phyloP scores from a whole-genome alignment of 2,113 vertebrate species.

The Salvelinus namaycush region DNA sequence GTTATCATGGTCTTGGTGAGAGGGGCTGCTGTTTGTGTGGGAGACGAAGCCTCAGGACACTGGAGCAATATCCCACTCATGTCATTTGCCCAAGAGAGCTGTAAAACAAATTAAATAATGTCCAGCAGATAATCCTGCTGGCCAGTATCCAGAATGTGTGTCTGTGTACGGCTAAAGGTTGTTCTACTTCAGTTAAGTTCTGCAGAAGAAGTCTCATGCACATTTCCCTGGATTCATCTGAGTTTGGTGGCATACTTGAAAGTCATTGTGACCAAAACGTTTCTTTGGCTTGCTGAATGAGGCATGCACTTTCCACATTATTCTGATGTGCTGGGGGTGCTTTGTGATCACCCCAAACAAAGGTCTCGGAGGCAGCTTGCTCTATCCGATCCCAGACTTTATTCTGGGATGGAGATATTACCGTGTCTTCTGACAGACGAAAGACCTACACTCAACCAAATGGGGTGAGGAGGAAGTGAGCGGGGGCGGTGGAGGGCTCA shows the following conservation, averaged over 20 bases:
- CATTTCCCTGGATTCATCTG: constrained; percentile 54
- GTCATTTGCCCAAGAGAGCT: neutral
- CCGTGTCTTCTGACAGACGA: constrained; percentile 44
- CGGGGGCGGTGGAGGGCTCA: no score
- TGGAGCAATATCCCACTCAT: neutral
- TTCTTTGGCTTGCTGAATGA: constrained; percentile 51
- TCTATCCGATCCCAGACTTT: constrained; percentile 37
- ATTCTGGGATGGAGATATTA: constrained; percentile 32
- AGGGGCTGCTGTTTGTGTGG: neutral
- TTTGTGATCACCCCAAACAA: constrained; percentile 17
- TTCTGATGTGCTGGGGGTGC: constrained; percentile 35
- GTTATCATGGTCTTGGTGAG: neutral
- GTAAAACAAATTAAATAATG: neutral
- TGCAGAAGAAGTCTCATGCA: constrained; percentile 28
- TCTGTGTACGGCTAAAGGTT: neutral
- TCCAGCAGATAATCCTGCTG: constrained; percentile 1
- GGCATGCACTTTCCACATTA: constrained; percentile 50
- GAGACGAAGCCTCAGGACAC: neutral
- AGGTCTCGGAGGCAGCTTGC: constrained; percentile 22
- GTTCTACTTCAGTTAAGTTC: no score
- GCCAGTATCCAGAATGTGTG: neutral
- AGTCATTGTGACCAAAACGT: constrained; percentile 22
- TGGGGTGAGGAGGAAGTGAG: neutral
- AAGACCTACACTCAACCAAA: constrained; percentile 28
- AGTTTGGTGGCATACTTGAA: constrained; percentile 33